These are phyloP conservation scores for Pristionchus japonicus DNA, from an alignment of 2,888 invertebrate species.

Conservation along the genomic window DNA sequence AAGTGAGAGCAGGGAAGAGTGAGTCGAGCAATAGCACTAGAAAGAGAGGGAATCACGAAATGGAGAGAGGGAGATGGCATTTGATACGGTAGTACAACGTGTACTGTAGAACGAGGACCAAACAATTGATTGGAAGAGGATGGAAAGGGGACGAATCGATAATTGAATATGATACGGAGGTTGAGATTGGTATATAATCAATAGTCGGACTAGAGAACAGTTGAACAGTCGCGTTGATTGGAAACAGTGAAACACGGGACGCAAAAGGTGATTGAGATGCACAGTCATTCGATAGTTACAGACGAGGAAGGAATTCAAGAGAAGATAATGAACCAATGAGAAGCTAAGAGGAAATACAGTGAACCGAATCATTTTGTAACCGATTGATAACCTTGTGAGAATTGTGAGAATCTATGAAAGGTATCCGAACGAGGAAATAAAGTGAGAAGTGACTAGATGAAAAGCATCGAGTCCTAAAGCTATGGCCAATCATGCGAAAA, in stretches of 20 bases:
- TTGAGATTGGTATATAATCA: not conserved
- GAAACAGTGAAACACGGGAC: not conserved
- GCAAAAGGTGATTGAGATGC: not conserved
- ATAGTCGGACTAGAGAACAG: not conserved
- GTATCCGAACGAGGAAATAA: not conserved
- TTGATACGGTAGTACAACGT: constrained; percentile 35
- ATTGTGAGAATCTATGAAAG: constrained; percentile 21
- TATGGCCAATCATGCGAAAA: not conserved
- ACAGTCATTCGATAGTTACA: not conserved
- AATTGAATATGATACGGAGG: constrained; percentile 27
- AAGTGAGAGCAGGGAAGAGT: not conserved
- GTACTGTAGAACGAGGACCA: constrained; percentile 34
- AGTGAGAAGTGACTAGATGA: constrained; percentile 23
- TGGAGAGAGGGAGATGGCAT: constrained; percentile 18
- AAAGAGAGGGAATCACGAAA: constrained; percentile 10
- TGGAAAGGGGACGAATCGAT: constrained; percentile 14
- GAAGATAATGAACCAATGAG: not conserved
- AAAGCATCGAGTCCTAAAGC: constrained; percentile 22
- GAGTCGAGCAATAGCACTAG: constrained; percentile 17
- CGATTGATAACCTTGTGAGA: not conserved
- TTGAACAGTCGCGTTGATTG: not conserved
- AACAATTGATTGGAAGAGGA: not conserved
- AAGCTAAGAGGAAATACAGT: not conserved
- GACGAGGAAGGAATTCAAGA: not conserved
- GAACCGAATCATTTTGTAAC: not conserved